A percentile compares a stretch with the other conserved stretches of the same genome.
These are phyloP conservation scores for Hypselothyrea guttata DNA, from an alignment of 2,888 invertebrate genomes.

Conservation along the genomic window DNA sequence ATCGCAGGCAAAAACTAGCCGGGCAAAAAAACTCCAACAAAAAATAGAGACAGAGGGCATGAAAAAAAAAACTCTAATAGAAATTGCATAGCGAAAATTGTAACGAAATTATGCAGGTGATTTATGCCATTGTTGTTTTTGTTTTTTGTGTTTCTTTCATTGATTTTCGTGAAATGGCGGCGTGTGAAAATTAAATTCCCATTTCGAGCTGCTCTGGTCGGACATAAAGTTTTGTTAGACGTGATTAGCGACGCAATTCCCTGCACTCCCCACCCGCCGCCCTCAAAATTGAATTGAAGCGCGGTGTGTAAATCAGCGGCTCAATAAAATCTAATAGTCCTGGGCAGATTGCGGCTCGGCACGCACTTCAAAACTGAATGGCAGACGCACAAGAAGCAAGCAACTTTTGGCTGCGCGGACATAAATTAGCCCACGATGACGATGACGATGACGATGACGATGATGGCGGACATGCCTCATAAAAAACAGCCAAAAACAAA, in stretches of 20 bases:
- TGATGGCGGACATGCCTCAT: slow-evolving; percentile 12
- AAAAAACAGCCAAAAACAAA: slow-evolving; percentile 25
- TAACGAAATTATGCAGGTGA: slow-evolving; percentile 66
- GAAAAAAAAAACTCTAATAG: slow-evolving; percentile 31
- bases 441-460: slow-evolving; percentile 24
- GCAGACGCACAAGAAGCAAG: slow-evolving; percentile 2
- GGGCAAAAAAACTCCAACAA: slow-evolving; percentile 6
- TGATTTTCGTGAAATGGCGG: slow-evolving; percentile 58
- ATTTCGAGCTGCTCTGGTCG: slow-evolving; percentile 40
- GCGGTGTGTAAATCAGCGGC: slow-evolving; percentile 73
- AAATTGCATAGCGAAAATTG: slow-evolving; percentile 47
- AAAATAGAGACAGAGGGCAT: not conserved
- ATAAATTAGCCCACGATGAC: slow-evolving; percentile 60
- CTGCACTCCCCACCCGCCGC: not conserved
- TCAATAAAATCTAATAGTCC: slow-evolving; percentile 74
- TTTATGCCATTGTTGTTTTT: slow-evolving; percentile 55
- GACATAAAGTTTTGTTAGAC: slow-evolving; percentile 54
- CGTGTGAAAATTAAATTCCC: slow-evolving; percentile 73
- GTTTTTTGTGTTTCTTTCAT: slow-evolving; percentile 26
- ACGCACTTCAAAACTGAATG: slow-evolving; percentile 53
- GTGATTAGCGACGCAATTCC: slow-evolving; percentile 24
- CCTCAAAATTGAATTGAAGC: slow-evolving; percentile 67
- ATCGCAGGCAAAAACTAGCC: slow-evolving; percentile 6
- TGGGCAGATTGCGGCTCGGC: slow-evolving; percentile 67
- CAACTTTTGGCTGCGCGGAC: slow-evolving; percentile 30